Base-by-base conservation (phyloP, 2,113 vertebrate species). In the Entomyzon cyanotis region DNA sequence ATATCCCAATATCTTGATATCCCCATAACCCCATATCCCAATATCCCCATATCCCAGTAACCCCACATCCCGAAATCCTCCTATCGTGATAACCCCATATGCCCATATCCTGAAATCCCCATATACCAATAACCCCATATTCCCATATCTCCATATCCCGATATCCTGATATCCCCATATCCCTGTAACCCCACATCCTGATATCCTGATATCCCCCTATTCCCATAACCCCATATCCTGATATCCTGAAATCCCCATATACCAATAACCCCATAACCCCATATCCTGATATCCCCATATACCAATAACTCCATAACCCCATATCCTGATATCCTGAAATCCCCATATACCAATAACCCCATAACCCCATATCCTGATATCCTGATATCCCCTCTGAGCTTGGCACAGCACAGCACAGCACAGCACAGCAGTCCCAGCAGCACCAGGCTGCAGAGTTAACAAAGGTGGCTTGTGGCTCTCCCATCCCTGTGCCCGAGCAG, bases 401-500 rank as follows among this genome's bases (percentile, higher is more conserved):
- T 20, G 41, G 64, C 16, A 21, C 58, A 41, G 4, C 25, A 18
- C 31, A 0, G 2, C 39, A 37, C 84, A 55, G 71, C 39, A 37
- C 84, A 55, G 71, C 30, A 0, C 16, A 0, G 7, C 63, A 35
- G 33, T 31, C 44, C 63, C 3, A 0, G 3, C 58, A 28, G 12
- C 74, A 2, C 2, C n/a, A 35, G 81, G 81, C 46, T 84, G 49
- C 87, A 62, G 87, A 68, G 87, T 49, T 19, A 49, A 39, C 86
- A 7, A 9, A 21, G 3, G 0, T 1, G 2, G 21, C 50, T 5
- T 4, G 20, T 2, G 2, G 52, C 47, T 49, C 53, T 33, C 22
- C 1, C 28, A 5, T 0, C n/a, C 39, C 15, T 0, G 0, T 11
- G 33, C 2, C 17, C 0, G 0, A 41, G 39, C 2, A 0, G 50